Evolutionary conservation across 1,140 invertebrate genomes (phyloP), one percentile per base, ranked within the genome.

Genomic region (Heliconius congener): DNA sequence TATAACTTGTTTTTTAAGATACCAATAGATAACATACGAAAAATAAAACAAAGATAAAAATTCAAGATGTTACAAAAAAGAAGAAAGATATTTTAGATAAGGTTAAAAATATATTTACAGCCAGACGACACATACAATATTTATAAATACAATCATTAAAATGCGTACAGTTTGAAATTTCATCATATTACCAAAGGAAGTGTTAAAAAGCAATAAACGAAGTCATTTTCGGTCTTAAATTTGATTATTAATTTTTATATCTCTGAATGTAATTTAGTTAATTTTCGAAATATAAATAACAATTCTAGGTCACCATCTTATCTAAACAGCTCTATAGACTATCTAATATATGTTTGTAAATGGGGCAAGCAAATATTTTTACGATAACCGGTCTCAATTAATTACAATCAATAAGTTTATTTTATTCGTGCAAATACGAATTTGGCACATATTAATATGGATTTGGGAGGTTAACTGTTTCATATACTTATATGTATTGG

Each of bases 341-440:
- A 75, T 74, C 52, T 60, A 74, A 74, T 75, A 75, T 39, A 23
- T 75, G 73, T 39, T 23, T 39, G 30, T 70, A 76, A 76, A 76
- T 76, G 37, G 74, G 42, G 4, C 74, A 27, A 70, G 39, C 39
- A 50, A 76, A 71, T 76, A 76, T 76, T 76, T 70, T 76, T 76
- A 76, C 55, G 30, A 76, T 76, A 70, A 70, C 55, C 55, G 74
- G 73, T 66, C 23, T 19, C 23, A 74, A 27, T 50, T 50, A 46
- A n/a, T 50, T 23, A 39, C 27, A 73, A 46, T 73, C 19, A 46
- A 66, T 60, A 23, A 60, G 55, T 66, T 66, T 30, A 66, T 66
- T 66, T 66, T 66, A 30, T 27, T 66, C 13, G 60, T 30, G 23
- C 60, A 27, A 66, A 66, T 66, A 30, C n/a, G n/a, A 16, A 46